Conservation (phyloP, 2,797 vertebrate genomes). For the Phoeniculus purpureus region DNA sequence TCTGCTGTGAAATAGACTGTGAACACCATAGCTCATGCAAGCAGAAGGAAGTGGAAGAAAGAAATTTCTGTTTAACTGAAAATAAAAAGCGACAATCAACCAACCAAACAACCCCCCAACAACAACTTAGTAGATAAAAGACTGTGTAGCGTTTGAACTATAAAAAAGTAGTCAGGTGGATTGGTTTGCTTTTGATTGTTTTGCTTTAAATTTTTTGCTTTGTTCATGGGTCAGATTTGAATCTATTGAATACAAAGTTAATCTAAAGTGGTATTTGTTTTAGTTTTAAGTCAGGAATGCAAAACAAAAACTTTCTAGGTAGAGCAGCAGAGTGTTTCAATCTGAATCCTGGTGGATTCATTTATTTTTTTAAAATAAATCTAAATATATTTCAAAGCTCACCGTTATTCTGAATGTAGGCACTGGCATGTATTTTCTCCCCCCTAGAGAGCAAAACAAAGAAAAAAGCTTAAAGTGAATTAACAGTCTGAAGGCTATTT, state of each 20-base stretch:
- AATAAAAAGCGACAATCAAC: neutral
- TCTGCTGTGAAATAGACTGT: neutral
- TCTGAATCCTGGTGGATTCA: neutral
- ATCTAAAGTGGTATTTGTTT: constrained; percentile 16
- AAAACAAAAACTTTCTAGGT: neutral
- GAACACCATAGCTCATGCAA: neutral
- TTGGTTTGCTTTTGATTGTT: neutral
- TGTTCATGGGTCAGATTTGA: neutral
- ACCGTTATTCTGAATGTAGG: neutral
- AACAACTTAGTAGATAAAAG: neutral
- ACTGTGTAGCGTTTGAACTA: neutral
- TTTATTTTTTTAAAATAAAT: neutral
- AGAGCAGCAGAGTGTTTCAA: neutral
- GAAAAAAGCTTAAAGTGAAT: neutral
- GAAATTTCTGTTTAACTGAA: neutral
- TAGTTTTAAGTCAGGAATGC: constrained; percentile 13
- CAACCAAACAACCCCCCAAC: no score
- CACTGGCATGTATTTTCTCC: neutral
- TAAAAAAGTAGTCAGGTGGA: neutral
- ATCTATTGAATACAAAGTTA: neutral
- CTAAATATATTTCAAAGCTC: constrained; percentile 3
- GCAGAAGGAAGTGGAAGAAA: neutral
- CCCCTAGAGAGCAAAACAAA: neutral
- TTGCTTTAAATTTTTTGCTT: neutral
- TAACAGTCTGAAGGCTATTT: constrained; percentile 3